These are phyloP conservation scores for Nesoenas mayeri DNA, from an alignment of 2,113 vertebrate species.

Conservation along the genomic window DNA sequence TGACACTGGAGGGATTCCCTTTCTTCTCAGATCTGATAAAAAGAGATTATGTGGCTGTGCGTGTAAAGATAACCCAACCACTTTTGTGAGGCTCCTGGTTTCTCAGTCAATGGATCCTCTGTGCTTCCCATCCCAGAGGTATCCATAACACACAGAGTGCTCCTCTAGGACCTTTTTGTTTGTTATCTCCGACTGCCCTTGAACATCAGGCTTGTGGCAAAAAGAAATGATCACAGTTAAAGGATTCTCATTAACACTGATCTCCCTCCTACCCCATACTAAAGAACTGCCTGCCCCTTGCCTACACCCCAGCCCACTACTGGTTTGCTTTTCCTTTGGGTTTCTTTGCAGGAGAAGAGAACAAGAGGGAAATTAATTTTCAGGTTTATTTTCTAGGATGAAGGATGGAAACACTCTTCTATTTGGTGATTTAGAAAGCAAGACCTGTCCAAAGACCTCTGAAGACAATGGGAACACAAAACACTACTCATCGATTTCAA, in stretches of 20 bases:
- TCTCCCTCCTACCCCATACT: background rate
- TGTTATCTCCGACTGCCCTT: background rate
- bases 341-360: background rate
- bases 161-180: background rate
- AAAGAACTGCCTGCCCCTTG: background rate
- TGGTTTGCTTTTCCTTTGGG: background rate
- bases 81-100: background rate
- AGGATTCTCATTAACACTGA: background rate
- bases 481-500: rapidly evolving
- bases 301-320: rapidly evolving
- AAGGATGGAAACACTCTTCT: background rate
- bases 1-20: background rate
- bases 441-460: background rate
- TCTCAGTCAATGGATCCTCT: background rate
- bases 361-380: background rate
- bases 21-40: slow-evolving; percentile 62
- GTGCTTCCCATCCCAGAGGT: background rate
- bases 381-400: background rate
- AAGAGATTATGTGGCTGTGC: background rate
- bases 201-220: background rate
- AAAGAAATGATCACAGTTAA: background rate
- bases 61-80: background rate
- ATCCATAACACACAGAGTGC: background rate
- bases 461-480: background rate
- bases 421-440: background rate